Evolutionary conservation across 2,888 invertebrate genomes (phyloP).

Genomic region (Tetramorium bicarinatum): DNA sequence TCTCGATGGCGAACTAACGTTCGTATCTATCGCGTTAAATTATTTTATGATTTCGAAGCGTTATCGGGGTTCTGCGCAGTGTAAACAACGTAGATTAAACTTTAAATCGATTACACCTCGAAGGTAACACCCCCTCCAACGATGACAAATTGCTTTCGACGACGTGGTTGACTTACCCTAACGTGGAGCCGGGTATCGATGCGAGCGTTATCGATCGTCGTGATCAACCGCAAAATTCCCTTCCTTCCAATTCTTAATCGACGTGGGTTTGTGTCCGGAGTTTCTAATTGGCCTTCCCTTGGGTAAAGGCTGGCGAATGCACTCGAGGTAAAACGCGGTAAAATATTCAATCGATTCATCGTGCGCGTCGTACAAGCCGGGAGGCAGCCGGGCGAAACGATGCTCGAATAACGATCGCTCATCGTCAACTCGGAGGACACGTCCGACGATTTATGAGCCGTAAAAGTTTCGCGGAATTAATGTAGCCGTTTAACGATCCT

Average conservation of each 20-base stretch:
- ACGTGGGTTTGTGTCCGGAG: not conserved
- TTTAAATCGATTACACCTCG: slow-evolving; percentile 23
- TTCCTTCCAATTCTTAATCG: slow-evolving; percentile 18
- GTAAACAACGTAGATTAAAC: not conserved
- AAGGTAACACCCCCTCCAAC: not conserved
- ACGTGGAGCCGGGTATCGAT: not conserved
- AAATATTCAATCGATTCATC: slow-evolving; percentile 36
- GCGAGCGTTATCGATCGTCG: slow-evolving; percentile 10
- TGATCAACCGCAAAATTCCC: not conserved
- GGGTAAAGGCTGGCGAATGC: not conserved
- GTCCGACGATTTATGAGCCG: slow-evolving; percentile 60
- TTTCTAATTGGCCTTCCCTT: slow-evolving; percentile 27
- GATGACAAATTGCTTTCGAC: slow-evolving; percentile 3
- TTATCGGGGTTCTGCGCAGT: not conserved
- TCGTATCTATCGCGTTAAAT: not conserved
- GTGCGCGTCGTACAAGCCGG: not conserved
- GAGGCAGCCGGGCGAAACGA: not conserved
- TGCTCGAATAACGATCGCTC: slow-evolving; percentile 61
- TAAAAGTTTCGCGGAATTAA: slow-evolving; percentile 64
- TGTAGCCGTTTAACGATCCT: slow-evolving; percentile 52
- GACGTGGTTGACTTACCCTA: not conserved
- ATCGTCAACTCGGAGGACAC: slow-evolving; percentile 51
- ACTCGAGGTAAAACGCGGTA: slow-evolving; percentile 1
- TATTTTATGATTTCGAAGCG: not conserved
- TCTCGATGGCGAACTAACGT: not conserved